A percentile compares a stretch with the other conserved stretches of the same genome.
Conservation (phyloP, 2,888 invertebrate genomes). For the Bombylius discolor region DNA sequence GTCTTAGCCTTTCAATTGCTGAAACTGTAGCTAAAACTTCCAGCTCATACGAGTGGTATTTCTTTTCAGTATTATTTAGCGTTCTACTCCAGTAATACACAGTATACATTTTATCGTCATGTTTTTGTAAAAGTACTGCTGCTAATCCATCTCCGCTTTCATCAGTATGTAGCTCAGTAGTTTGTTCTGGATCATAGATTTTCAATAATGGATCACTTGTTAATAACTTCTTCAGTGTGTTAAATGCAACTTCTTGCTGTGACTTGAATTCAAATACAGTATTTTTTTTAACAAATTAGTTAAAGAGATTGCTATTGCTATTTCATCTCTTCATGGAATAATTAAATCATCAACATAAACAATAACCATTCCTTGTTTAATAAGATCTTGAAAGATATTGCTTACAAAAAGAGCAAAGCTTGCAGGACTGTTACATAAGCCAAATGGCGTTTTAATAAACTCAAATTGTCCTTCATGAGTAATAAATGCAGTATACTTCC, state of each 20-base stretch:
- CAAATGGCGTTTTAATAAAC: too few species aligned
- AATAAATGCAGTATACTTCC: too few species aligned
- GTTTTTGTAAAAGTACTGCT: not conserved
- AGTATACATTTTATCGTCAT: not conserved
- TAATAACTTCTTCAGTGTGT: not conserved
- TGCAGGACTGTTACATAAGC: too few species aligned
- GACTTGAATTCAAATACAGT: not conserved
- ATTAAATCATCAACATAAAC: conserved; percentile 19
- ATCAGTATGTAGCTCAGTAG: conserved; percentile 5
- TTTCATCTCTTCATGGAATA: conserved; percentile 7
- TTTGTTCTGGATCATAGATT: not conserved
- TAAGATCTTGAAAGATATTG: conserved; percentile 6
- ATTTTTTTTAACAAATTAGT: not conserved
- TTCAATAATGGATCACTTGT: not conserved
- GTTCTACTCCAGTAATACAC: conserved; percentile 2
- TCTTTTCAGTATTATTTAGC: not conserved
- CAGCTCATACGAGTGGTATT: not conserved
- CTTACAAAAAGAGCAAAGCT: too few species aligned
- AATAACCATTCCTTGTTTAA: conserved; percentile 15
- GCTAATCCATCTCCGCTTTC: not conserved
- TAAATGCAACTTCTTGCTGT: not conserved
- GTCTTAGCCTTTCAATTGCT: conserved; percentile 1
- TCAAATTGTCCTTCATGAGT: too few species aligned
- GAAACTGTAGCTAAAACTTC: not conserved
- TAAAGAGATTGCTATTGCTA: not conserved